Evolutionary conservation across 2,797 vertebrate species (phyloP).

Genomic region (Taeniopygia guttata): DNA sequence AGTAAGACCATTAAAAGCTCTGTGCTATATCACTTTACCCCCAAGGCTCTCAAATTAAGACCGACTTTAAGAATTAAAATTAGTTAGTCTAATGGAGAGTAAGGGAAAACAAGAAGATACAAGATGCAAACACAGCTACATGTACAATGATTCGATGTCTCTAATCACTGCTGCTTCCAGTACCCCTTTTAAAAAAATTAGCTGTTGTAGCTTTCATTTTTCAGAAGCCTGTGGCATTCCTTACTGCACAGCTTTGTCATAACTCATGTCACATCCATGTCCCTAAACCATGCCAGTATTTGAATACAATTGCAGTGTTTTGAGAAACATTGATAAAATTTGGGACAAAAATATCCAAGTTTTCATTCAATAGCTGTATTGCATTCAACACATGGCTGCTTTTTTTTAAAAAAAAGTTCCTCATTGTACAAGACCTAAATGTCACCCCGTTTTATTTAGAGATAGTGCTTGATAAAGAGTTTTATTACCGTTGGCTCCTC

Average conservation of each 20-base stretch:
- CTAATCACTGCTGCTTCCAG: background rate
- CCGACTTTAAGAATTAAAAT: background rate
- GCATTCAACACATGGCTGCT: background rate
- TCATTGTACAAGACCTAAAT: background rate
- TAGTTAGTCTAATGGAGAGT: background rate
- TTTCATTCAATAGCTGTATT: background rate
- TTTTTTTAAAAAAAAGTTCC: background rate
- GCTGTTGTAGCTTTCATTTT: background rate
- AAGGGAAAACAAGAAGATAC: background rate
- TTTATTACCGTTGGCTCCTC: slow-evolving; percentile 93
- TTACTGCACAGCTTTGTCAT: background rate
- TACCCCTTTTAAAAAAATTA: background rate
- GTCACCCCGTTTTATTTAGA: background rate
- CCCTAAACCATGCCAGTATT: background rate
- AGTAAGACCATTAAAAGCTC: background rate
- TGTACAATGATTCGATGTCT: background rate
- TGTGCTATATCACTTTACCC: too few species aligned
- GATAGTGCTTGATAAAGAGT: slow-evolving; percentile 51
- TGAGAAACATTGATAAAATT: background rate
- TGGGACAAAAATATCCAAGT: background rate
- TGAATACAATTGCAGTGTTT: background rate
- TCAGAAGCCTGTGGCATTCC: background rate
- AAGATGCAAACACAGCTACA: background rate
- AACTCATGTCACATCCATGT: background rate
- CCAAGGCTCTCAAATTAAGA: background rate